Evolutionary conservation across 2,797 vertebrate species (phyloP).

Genomic region (Gallirallus australis): DNA sequence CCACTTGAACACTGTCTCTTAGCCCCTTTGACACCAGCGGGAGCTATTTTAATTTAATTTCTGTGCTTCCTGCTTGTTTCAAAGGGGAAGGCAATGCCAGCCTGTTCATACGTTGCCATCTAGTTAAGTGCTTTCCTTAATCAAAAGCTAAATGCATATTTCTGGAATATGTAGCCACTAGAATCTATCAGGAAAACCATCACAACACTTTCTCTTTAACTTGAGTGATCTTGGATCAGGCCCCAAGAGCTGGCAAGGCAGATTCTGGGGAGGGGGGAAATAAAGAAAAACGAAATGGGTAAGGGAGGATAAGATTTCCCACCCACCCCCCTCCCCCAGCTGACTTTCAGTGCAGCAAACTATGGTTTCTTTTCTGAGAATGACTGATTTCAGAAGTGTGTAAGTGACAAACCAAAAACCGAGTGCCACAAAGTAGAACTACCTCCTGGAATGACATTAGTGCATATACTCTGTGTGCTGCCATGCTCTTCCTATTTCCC

Average conservation of each 20-base stretch:
- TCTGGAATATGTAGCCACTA: background rate
- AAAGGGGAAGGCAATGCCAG: background rate
- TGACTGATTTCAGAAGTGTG: background rate
- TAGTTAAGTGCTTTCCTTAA: background rate
- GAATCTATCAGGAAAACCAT: background rate
- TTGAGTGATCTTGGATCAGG: background rate
- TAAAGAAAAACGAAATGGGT: background rate
- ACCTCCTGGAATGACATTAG: constrained; percentile 52
- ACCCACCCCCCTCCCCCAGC: background rate
- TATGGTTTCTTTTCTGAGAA: background rate
- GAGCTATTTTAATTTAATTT: background rate
- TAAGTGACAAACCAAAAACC: constrained; percentile 46
- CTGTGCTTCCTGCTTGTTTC: background rate
- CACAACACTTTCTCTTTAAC: background rate
- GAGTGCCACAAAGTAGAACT: constrained; percentile 27
- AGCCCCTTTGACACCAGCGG: background rate
- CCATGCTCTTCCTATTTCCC: background rate
- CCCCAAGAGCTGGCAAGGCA: background rate
- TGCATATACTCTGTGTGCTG: background rate
- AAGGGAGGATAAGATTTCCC: background rate
- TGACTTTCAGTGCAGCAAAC: background rate
- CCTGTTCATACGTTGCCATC: background rate
- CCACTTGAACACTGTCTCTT: background rate
- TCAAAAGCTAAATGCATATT: background rate
- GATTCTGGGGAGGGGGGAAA: background rate